Evolutionary conservation across 1,140 invertebrate species (phyloP), one percentile per base, ranked within the genome.

Genomic region (Himalopsyche phryganea): DNA sequence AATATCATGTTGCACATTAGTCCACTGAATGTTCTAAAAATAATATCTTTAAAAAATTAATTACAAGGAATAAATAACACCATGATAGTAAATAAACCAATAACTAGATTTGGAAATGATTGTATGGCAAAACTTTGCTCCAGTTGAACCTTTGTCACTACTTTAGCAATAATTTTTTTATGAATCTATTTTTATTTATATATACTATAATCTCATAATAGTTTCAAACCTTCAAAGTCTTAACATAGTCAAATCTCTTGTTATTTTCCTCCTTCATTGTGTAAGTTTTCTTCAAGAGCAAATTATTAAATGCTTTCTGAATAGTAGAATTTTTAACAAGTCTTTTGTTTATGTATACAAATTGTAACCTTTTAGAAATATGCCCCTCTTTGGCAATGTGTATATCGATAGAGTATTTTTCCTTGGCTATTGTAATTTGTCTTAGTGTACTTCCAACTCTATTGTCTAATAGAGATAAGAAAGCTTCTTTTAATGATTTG

Each of bases 281-380:
- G 35, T 48, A 61, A 48, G 60, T 54, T 57, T 72, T 75, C 6
- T 58, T 56, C 15, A 32, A 9, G 1, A 80, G 66, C n/a, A 71
- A 18, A 15, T 70, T 61, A 59, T 76, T 77, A 2, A 82, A 57
- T 14, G 75, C 54, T 63, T 76, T 79, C 50, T 78, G 77, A 36
- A 78, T 65, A 65, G 76, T 75, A 9, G 73, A 72, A 56, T 77
- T 77, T 42, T 75, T 62, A 11, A 83, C 67, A 6, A 74, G 67
- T 49, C 81, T 58, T 58, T 77, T 79, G 68, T 85, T 85, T 0
- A 85, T 72, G 69, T 78, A 85, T 2, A 85, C 66, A 69, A 81
- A 81, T 66, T 85, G 83, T 18, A 78, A 66, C 55, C 74, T 67
- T 50, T 78, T 83, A 33, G 69, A 75, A 36, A 63, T 44, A 55